Evolutionary conservation across 2,888 invertebrate genomes (phyloP), one percentile per base, ranked within the genome.

Genomic region (Phrixothrix hirtus): DNA sequence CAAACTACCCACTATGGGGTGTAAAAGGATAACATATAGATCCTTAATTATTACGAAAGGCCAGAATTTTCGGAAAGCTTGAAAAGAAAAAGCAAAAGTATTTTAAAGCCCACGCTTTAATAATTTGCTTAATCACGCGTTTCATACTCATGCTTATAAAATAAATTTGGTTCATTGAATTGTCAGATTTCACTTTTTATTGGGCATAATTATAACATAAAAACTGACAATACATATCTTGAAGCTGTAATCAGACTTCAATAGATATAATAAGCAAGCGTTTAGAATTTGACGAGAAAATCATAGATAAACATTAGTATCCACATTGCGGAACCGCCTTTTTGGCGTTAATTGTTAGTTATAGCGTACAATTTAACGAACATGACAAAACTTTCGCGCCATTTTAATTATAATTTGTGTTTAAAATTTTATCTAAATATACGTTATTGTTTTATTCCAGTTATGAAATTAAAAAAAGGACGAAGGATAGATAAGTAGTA

Each of bases 311-410:
- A 47, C 55, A 47, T 49, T 46, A 56, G 57, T 60, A 57, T 51
- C 16, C 47, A 43, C 44, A 31, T 42, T 43, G 47, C 48, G 37
- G 45, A 30, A 41, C 46, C 52, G 46, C 52, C 52, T 47, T 47
- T 52, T 52, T 58, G 60, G 62, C 64, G 62, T 61, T 67, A 64
- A 67, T 66, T 66, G 67, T 67, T 67, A 65, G 63, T 67, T 66
- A 65, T 63, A 63, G 60, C 60, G 63, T 58, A 58, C 45, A 59
- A 57, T 61, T 59, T 55, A 55, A 52, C 47, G 53, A 56, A 67
- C 67, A 67, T 65, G 65, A 66, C 64, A 66, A 66, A 65, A 66
- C 66, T 66, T 62, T 66, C 64, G 63, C 61, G 61, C 63, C 52
- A 54, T 59, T 56, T 58, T 58, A 52, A 56, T 44, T 52, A 44